Evolutionary conservation across 2,888 invertebrate genomes (phyloP).

Genomic region (Meiosimyza platycephala): DNA sequence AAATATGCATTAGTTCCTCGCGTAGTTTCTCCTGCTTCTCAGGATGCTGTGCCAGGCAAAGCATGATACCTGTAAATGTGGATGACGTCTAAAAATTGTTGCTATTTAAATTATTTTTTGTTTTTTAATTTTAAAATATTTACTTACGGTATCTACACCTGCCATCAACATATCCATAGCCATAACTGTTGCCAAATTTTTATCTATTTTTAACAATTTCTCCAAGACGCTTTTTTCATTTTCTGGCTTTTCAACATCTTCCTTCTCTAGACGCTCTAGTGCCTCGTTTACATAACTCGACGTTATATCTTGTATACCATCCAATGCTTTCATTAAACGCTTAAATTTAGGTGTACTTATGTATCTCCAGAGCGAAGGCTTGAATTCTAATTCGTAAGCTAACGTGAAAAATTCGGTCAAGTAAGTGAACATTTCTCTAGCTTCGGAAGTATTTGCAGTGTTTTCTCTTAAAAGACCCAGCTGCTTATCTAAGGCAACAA

Average conservation of each 20-base stretch:
- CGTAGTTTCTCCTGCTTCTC: slow-evolving; percentile 75
- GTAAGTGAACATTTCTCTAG: slow-evolving; percentile 46
- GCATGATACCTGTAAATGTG: slow-evolving; percentile 49
- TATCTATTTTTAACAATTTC: slow-evolving; percentile 73
- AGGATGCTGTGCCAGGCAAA: slow-evolving; percentile 72
- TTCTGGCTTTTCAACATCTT: slow-evolving; percentile 47
- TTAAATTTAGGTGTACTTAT: slow-evolving; percentile 51
- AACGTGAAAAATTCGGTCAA: slow-evolving; percentile 41
- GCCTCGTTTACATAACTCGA: slow-evolving; percentile 61
- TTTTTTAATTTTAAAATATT: not conserved
- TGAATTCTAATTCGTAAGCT: slow-evolving; percentile 49
- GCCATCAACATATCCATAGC: slow-evolving; percentile 78
- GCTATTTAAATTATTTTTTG: not conserved
- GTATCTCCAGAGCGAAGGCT: slow-evolving; percentile 53
- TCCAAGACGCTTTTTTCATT: slow-evolving; percentile 73
- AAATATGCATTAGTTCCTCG: slow-evolving; percentile 68
- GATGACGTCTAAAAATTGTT: slow-evolving; percentile 54
- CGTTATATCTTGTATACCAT: slow-evolving; percentile 53
- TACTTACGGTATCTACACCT: slow-evolving; percentile 78
- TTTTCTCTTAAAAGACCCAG: slow-evolving; percentile 54
- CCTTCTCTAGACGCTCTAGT: slow-evolving; percentile 50
- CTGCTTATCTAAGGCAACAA: slow-evolving; percentile 65
- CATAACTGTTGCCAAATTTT: slow-evolving; percentile 75
- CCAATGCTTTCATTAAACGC: slow-evolving; percentile 50
- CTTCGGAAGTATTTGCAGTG: slow-evolving; percentile 38